Evolutionary conservation across 1,140 invertebrate species (phyloP).

Genomic region (Bombus soroeensis): DNA sequence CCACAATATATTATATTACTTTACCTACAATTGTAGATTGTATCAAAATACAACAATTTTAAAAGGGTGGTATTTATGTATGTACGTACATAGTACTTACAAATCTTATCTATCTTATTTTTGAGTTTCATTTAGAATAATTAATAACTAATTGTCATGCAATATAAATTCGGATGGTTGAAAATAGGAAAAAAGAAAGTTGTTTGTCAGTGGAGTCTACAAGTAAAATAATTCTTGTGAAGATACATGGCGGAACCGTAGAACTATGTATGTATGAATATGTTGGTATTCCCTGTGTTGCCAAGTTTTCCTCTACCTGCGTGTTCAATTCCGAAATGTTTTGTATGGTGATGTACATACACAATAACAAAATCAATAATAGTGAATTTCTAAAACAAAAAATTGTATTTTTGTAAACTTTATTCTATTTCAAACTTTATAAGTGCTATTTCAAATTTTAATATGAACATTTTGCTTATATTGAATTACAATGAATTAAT

Average conservation of each 20-base stretch:
- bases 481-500: neutral
- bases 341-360: neutral
- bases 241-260: neutral
- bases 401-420: neutral
- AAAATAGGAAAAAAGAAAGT: neutral
- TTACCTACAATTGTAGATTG: neutral
- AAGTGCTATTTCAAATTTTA: neutral
- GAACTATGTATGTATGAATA: neutral
- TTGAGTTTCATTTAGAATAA: neutral
- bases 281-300: conserved; percentile 37
- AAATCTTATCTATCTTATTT: neutral
- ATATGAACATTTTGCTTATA: neutral
- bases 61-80: neutral
- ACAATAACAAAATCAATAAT: neutral
- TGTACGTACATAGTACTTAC: neutral
- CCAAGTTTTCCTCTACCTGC: conserved; percentile 39
- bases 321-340: conserved; percentile 25
- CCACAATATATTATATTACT: neutral
- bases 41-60: neutral
- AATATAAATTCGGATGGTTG: neutral
- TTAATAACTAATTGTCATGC: neutral
- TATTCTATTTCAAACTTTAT: neutral
- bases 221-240: conserved; percentile 4
- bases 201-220: neutral
- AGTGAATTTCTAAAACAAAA: neutral